A percentile compares a stretch with the other conserved stretches of the same genome.
Conservation (phyloP, 2,797 vertebrate genomes). For the Paramormyrops hopkinsi region DNA sequence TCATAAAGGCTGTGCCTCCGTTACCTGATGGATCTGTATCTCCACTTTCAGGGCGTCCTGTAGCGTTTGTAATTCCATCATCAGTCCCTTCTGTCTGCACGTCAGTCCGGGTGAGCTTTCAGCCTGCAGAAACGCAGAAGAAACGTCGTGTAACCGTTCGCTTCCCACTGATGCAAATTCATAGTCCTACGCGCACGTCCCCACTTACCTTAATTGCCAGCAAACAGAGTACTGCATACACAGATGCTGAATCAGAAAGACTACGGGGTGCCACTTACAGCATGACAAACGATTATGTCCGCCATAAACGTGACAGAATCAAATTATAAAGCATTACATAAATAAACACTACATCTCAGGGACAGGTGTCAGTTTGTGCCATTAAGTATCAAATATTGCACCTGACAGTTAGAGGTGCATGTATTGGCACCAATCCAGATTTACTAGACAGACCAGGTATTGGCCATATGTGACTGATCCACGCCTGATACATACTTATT, state of each 20-base stretch:
- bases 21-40: slow-evolving; percentile 86
- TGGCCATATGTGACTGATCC: neutral
- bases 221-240: neutral
- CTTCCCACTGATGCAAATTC: neutral
- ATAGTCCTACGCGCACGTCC: too few relatives aligned
- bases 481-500: neutral
- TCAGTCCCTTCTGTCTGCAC: slow-evolving; percentile 63
- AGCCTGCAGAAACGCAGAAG: slow-evolving; percentile 26
- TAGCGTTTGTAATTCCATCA: slow-evolving; percentile 84
- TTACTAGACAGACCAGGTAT: neutral
- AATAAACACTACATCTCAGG: neutral
- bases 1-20: neutral
- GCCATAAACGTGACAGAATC: neutral
- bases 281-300: neutral
- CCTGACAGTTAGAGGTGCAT: neutral
- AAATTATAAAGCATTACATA: neutral
- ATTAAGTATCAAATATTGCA: slow-evolving; percentile 4
- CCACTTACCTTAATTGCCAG: neutral
- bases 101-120: slow-evolving; percentile 57
- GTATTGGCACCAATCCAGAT: neutral
- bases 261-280: neutral
- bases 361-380: neutral
- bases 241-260: neutral
- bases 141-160: neutral
- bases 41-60: slow-evolving; percentile 88